Evolutionary conservation across 2,113 vertebrate genomes (phyloP).

Genomic region (Pachyramphus minor): DNA sequence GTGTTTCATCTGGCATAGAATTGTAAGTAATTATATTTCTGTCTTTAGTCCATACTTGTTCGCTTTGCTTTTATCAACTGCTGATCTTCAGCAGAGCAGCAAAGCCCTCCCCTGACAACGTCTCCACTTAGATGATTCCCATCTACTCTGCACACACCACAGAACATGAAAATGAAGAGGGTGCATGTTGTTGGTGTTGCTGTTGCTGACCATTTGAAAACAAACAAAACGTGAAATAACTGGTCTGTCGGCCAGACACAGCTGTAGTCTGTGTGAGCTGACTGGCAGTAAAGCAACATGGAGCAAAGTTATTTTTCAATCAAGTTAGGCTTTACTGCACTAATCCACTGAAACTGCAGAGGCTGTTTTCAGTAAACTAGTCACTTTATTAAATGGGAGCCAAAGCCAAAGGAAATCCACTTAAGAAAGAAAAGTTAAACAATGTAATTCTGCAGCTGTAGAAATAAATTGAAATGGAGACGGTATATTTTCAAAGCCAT

Average conservation of each 20-base stretch:
- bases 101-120: not conserved
- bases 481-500: constrained; percentile 25
- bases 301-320: constrained; percentile 75
- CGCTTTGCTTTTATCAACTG: not conserved
- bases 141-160: not conserved
- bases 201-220: constrained; percentile 34
- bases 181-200: not conserved
- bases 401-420: constrained; percentile 51
- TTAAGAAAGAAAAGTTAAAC: constrained; percentile 41
- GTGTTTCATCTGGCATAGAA: not conserved
- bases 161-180: not conserved
- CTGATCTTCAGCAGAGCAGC: not conserved
- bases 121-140: not conserved
- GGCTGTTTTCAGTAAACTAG: constrained; percentile 51
- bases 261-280: constrained; percentile 15
- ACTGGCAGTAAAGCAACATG: constrained; percentile 39
- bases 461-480: constrained; percentile 41
- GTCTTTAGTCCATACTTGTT: not conserved
- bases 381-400: constrained; percentile 60
- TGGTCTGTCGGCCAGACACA: not conserved
- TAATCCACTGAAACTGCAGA: constrained; percentile 65
- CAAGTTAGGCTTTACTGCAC: constrained; percentile 66
- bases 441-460: constrained; percentile 50
- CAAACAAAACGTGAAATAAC: constrained; percentile 45
- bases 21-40: not conserved